Evolutionary conservation across 2,888 invertebrate genomes (phyloP).

Genomic region (Epirrhoe tristata): DNA sequence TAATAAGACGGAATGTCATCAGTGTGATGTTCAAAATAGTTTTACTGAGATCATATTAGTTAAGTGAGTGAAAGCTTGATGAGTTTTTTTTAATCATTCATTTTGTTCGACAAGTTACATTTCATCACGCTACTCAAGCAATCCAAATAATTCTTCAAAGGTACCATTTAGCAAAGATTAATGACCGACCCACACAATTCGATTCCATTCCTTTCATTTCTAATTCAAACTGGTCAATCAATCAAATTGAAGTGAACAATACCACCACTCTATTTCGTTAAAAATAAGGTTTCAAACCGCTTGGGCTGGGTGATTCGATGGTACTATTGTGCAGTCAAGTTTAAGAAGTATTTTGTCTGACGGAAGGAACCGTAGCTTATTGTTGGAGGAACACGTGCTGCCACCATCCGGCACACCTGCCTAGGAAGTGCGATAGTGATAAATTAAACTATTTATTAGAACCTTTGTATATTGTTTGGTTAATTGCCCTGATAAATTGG

Average conservation of each 20-base stretch:
- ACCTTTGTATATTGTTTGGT: conserved; percentile 47
- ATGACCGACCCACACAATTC: conserved; percentile 58
- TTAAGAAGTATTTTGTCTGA: conserved; percentile 46
- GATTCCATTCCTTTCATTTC: conserved; percentile 58
- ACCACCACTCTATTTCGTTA: conserved; percentile 30
- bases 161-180: conserved; percentile 56
- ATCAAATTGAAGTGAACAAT: conserved; percentile 55
- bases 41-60: no score
- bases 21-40: no score
- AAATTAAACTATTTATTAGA: conserved; percentile 55
- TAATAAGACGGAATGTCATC: no score
- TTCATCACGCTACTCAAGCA: conserved; percentile 20
- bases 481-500: conserved; percentile 8
- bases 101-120: neutral
- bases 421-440: conserved; percentile 57
- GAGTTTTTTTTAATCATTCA: neutral
- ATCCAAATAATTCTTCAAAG: conserved; percentile 41
- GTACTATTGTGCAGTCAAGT: conserved; percentile 41
- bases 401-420: conserved; percentile 69
- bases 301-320: conserved; percentile 18
- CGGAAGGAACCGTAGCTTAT: conserved; percentile 67
- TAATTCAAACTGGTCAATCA: conserved; percentile 63
- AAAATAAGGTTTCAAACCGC: conserved; percentile 19
- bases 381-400: conserved; percentile 59
- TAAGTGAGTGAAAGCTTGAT: neutral